A percentile compares a stretch with the other conserved stretches of the same genome.
phyloP scores from a whole-genome alignment of 2,113 vertebrate species.

The Protomyctophum bolini region DNA sequence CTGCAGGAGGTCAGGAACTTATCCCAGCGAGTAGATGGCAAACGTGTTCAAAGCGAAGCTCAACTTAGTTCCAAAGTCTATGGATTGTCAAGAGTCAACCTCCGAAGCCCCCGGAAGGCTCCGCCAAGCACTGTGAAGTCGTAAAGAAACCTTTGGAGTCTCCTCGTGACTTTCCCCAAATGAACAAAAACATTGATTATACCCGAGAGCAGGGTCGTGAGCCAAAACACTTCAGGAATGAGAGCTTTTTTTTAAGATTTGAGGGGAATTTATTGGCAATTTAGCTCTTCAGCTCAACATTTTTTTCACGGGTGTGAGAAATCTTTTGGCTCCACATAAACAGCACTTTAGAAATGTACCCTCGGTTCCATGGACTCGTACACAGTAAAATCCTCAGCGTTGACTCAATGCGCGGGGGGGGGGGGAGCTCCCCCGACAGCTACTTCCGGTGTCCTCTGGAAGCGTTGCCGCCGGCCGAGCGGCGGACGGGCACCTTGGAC shows the following conservation, averaged over 20 bases:
- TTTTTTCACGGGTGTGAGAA: constrained; percentile 56
- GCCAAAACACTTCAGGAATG: constrained; percentile 42
- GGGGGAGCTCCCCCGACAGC: constrained; percentile 68
- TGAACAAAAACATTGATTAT: constrained; percentile 54
- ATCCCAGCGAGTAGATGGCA: constrained; percentile 51
- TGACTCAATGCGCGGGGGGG: constrained; percentile 24
- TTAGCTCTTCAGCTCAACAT: constrained; percentile 62
- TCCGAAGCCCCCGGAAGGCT: constrained; percentile 36
- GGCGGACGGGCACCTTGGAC: constrained; percentile 93
- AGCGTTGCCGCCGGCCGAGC: constrained; percentile 80
- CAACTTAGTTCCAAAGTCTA: constrained; percentile 10
- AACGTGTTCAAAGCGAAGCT: constrained; percentile 37
- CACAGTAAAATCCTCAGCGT: background rate
- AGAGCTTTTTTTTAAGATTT: constrained; percentile 52
- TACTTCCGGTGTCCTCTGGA: constrained; percentile 87
- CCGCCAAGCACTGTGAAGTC: constrained; percentile 44
- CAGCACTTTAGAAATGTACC: constrained; percentile 32
- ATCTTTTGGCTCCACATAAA: constrained; percentile 56
- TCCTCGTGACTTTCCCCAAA: constrained; percentile 56
- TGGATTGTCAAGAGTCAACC: constrained; percentile 63
- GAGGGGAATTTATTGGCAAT: constrained; percentile 55
- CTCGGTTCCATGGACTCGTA: constrained; percentile 7
- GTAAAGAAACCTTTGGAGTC: constrained; percentile 56
- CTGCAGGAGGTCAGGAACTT: constrained; percentile 31
- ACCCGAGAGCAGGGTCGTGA: constrained; percentile 11